Evolutionary conservation across 2,797 vertebrate species (phyloP).

Genomic region (Lates japonicus): DNA sequence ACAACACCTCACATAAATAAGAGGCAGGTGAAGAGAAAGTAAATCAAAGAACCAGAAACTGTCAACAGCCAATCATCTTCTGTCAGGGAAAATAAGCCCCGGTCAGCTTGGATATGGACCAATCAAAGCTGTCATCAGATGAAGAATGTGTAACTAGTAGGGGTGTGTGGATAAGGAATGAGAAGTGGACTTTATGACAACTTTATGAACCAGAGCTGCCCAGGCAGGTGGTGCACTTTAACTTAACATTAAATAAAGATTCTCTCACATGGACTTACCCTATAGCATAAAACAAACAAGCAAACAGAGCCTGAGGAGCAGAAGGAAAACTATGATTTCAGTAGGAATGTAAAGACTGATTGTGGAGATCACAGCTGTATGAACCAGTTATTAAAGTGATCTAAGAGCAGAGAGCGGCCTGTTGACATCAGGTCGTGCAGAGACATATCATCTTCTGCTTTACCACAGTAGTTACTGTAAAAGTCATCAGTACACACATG

Average conservation of each 20-base stretch:
- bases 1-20: slow-evolving; percentile 20
- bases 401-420: slow-evolving; percentile 15
- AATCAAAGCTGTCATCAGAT: slow-evolving; percentile 58
- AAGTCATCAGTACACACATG: slow-evolving; percentile 36
- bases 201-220: slow-evolving; percentile 16
- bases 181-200: slow-evolving; percentile 35
- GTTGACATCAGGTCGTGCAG: slow-evolving; percentile 30
- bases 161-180: slow-evolving; percentile 20
- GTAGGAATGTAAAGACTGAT: slow-evolving; percentile 23
- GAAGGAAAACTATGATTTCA: slow-evolving; percentile 16
- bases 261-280: neutral
- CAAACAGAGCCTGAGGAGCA: slow-evolving; percentile 8
- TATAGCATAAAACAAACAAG: slow-evolving; percentile 25
- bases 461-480: neutral
- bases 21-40: slow-evolving; percentile 60
- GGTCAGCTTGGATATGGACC: slow-evolving; percentile 53
- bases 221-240: slow-evolving; percentile 19
- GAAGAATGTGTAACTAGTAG: slow-evolving; percentile 61
- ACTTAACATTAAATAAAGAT: neutral
- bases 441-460: slow-evolving; percentile 57
- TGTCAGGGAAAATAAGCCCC: slow-evolving; percentile 42
- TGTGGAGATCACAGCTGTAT: slow-evolving; percentile 35
- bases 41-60: slow-evolving; percentile 28
- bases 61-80: slow-evolving; percentile 60
- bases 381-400: slow-evolving; percentile 52